Base-by-base conservation (phyloP, 2,113 vertebrate species). In the Eulemur rufifrons region DNA sequence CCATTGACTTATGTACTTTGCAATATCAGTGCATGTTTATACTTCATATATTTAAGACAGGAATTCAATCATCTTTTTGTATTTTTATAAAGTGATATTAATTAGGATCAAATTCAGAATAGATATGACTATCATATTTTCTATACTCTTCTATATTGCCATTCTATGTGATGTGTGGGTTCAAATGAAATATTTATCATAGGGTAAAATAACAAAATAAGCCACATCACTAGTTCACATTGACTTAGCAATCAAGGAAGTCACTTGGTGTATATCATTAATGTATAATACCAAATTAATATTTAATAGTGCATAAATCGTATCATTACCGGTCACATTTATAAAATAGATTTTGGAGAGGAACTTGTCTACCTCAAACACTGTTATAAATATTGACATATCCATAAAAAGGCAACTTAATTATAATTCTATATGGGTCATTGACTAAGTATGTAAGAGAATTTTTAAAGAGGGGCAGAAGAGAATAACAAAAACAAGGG, bases 271-370 rank as follows among this genome's bases (percentile, higher is more conserved):
- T 80, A 25, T 84, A 77, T 89, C 15, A 77, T 69, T 96, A 96
- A 95, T 91, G 20, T 54, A 88, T 94, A 84, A 95, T 89, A n/a
- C 10, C 23, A 64, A 94, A 80, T 97, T 76, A 92, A 94, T 90
- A 86, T 96, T 97, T 90, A 94, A 91, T 56, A 84, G 37, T 77
- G 32, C 10, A 63, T 37, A 82, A 90, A 25, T 63, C 84, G 32
- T 78, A 68, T 27, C 50, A 95, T 95, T 97, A n/a, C 20, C 1
- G 15, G 27, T 82, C 84, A 94, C 56, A 94, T 56, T 74, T 90
- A 50, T 32, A 91, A 77, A 25, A 91, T 52, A 83, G 17, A 47
- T 90, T 87, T 84, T 23, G 2, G 32, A 92, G 88, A 4, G 9
- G 54, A 92, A 80, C 3, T 14, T 90, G 6, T 64, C 45, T 94